These are phyloP conservation scores for Drosophila jambulina DNA, from an alignment of 1,140 invertebrate genomes.

Conservation along the genomic window DNA sequence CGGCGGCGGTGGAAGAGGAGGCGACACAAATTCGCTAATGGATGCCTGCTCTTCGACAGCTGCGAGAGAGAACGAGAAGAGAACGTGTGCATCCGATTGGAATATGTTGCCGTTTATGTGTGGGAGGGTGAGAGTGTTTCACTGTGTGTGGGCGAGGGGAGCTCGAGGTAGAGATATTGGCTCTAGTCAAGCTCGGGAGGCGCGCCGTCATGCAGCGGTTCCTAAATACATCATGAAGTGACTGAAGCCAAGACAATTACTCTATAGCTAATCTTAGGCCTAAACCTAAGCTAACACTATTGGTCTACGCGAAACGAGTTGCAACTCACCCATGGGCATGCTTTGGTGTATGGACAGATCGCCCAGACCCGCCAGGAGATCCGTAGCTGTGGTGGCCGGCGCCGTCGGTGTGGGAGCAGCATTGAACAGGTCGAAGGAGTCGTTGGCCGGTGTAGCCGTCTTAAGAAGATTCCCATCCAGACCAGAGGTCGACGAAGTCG, in stretches of 20 bases:
- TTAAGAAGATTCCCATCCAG: conserved; percentile 64
- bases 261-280: conserved; percentile 32
- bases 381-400: conserved; percentile 77
- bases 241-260: conserved; percentile 35
- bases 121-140: conserved; percentile 24
- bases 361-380: conserved; percentile 87
- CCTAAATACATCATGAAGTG: conserved; percentile 38
- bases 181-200: conserved; percentile 51
- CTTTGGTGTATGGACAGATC: conserved; percentile 82
- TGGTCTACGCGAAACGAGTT: not conserved
- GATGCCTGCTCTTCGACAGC: conserved; percentile 52
- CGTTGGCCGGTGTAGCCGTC: conserved; percentile 74
- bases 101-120: conserved; percentile 79
- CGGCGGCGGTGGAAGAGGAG: conserved; percentile 22
- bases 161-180: conserved; percentile 52
- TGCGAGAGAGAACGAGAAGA: conserved; percentile 76
- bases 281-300: conserved; percentile 21
- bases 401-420: conserved; percentile 31
- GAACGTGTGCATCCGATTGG: conserved; percentile 84
- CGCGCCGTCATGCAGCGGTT: conserved; percentile 58
- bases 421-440: conserved; percentile 78
- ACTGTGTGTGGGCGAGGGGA: conserved; percentile 45
- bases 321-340: conserved; percentile 83
- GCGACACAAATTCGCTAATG: conserved; percentile 4
- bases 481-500: conserved; percentile 55